Evolutionary conservation across 2,113 vertebrate species (phyloP), one percentile per base, ranked within the genome.

Genomic region (Cervus canadensis): DNA sequence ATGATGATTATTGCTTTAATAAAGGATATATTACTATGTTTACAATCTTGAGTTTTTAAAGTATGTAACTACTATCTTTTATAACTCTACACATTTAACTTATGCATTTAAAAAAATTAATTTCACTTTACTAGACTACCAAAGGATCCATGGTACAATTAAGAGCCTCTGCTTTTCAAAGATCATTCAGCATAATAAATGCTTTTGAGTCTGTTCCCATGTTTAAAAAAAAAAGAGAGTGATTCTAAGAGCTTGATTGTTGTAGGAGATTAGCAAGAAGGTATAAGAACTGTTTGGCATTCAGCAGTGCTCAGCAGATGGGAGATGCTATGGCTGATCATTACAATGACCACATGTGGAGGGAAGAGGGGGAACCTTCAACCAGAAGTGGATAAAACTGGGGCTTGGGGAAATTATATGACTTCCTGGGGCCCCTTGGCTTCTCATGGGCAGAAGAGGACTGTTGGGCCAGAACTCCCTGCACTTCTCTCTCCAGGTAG

Each of bases 161-260:
- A 94, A 91, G 23, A 91, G 74, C 36, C 17, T 96, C 33, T 96
- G 45, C 28, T 62, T 83, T 76, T 83, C 76, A 92, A 92, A 88
- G 60, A 48, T 74, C 78, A 88, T 78, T 78, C 40, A 74, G 54
- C 14, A 52, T 56, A 79, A 89, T 50, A 76, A 43, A 76, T 43
- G 71, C 6, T 76, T 76, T 43, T 15, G 71, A 7, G 23, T 43
- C 40, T 76, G 23, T 43, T 43, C 12, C 71, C 71, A 76, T 7
- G 40, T 76, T 43, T 43, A 74, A 76, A 76, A 74, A 64, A 74
- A 25, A 57, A 62, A 16, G 17, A 59, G 26, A 14, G 14, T 76
- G 62, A 60, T 33, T 36, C 3, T 30, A 67, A 76, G 40, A 87
- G 23, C 62, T 83, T 30, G 3, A 15, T 5, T 45, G 2, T n/a